Conservation (phyloP, 2,888 invertebrate species). For the Ectropis crepuscularia region DNA sequence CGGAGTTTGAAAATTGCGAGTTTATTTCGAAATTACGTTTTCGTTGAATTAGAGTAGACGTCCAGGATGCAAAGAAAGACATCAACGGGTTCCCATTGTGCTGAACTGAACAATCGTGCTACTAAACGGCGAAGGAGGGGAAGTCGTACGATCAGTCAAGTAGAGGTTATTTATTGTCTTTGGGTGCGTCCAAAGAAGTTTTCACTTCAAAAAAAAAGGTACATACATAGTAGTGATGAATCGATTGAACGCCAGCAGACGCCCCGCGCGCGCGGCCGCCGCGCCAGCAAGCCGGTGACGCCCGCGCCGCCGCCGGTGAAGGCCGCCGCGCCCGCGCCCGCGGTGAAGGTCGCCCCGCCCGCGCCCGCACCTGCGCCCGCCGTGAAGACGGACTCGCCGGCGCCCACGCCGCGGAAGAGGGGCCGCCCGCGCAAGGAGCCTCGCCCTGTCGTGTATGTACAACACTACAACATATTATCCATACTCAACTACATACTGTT, state of each 20-base stretch:
- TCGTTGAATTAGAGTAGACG: no score
- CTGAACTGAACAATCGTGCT: no score
- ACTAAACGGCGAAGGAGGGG: no score
- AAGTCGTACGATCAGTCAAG: no score
- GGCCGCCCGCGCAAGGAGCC: slow-evolving; percentile 71
- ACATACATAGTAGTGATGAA: no score
- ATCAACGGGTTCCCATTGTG: no score
- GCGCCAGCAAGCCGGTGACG: slow-evolving; percentile 35
- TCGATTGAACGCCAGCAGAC: slow-evolving; percentile 11
- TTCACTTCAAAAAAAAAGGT: no score
- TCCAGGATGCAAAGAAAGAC: no score
- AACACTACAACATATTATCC: neutral
- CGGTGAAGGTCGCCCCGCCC: slow-evolving; percentile 36
- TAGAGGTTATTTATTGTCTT: no score
- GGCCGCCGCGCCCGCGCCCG: slow-evolving; percentile 20
- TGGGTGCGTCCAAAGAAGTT: no score
- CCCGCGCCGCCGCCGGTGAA: slow-evolving; percentile 23
- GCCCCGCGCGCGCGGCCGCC: slow-evolving; percentile 31
- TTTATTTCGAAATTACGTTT: no score
- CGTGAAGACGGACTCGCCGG: slow-evolving; percentile 27
- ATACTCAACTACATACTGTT: neutral
- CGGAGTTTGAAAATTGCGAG: no score
- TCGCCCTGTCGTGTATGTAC: slow-evolving; percentile 52
- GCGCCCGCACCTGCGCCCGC: slow-evolving; percentile 23
- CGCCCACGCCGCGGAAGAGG: slow-evolving; percentile 57